phyloP scores from a whole-genome alignment of 2,113 vertebrate genomes.

The Monopterus albus region DNA sequence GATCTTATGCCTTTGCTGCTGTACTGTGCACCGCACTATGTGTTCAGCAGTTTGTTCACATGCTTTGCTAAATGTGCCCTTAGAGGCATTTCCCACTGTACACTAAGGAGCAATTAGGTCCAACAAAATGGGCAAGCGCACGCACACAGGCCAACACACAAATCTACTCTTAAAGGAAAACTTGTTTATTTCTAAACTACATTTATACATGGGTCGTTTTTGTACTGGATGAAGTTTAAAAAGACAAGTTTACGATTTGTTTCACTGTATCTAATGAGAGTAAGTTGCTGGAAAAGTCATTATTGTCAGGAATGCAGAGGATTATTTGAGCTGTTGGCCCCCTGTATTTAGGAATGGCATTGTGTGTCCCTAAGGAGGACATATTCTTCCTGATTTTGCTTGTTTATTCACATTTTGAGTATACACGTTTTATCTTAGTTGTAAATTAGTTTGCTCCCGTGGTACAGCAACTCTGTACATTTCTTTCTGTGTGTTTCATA shows the following conservation, averaged over 20 bases:
- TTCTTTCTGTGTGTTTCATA: no score
- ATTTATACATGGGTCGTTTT: neutral
- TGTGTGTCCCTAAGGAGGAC: constrained; percentile 7
- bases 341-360: constrained; percentile 33
- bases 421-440: constrained; percentile 39
- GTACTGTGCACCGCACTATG: constrained; percentile 21
- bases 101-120: constrained; percentile 52
- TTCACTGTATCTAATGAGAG: constrained; percentile 16
- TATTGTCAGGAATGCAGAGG: constrained; percentile 52
- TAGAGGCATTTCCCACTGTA: constrained; percentile 58
- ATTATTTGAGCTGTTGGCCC: constrained; percentile 36
- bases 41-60: constrained; percentile 44
- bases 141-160: neutral
- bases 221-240: neutral
- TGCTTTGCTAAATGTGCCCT: constrained; percentile 50
- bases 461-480: no score
- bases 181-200: neutral
- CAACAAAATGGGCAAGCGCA: constrained; percentile 17
- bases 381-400: constrained; percentile 27
- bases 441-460: neutral
- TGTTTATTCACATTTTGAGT: constrained; percentile 13
- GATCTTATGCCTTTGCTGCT: constrained; percentile 33
- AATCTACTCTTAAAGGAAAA: neutral
- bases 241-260: neutral
- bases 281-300: constrained; percentile 38